Evolutionary conservation across 2,797 vertebrate species (phyloP).

Genomic region (Rhadinocentrus ornatus): DNA sequence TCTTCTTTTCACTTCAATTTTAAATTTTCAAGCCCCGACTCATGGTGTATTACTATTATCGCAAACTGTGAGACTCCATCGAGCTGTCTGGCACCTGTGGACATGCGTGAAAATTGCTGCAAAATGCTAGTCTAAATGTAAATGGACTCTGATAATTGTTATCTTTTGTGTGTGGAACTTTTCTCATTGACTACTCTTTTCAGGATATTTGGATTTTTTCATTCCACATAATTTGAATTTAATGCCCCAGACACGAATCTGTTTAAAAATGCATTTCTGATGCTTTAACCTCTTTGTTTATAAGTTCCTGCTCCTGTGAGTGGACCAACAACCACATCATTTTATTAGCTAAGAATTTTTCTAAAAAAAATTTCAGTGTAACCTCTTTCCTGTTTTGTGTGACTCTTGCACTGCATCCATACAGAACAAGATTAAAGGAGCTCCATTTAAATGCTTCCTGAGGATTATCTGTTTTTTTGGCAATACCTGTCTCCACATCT

Average conservation of each 20-base stretch:
- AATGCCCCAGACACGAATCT: slow-evolving; percentile 49
- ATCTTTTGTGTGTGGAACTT: slow-evolving; percentile 75
- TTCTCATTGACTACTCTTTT: slow-evolving; percentile 75
- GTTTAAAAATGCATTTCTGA: slow-evolving; percentile 49
- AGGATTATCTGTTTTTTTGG: slow-evolving; percentile 62
- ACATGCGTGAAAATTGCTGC: slow-evolving; percentile 78
- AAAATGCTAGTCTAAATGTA: slow-evolving; percentile 84
- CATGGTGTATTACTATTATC: slow-evolving; percentile 74
- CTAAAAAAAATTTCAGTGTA: slow-evolving; percentile 36
- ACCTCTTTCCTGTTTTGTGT: slow-evolving; percentile 30
- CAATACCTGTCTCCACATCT: slow-evolving; percentile 60
- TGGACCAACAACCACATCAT: slow-evolving; percentile 35
- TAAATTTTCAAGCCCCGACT: slow-evolving; percentile 65
- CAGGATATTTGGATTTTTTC: slow-evolving; percentile 57
- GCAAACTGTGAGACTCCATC: slow-evolving; percentile 74
- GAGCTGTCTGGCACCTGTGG: slow-evolving; percentile 72
- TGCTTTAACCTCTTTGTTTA: slow-evolving; percentile 44
- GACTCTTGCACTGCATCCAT: slow-evolving; percentile 10
- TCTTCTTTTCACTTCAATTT: slow-evolving; percentile 71
- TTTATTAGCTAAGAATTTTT: slow-evolving; percentile 43
- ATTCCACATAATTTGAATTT: slow-evolving; percentile 67
- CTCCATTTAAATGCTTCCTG: slow-evolving; percentile 46
- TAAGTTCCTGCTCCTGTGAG: slow-evolving; percentile 31
- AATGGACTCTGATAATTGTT: slow-evolving; percentile 83
- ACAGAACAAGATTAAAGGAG: slow-evolving; percentile 10